These are phyloP conservation scores for Cygnus atratus DNA, from an alignment of 2,113 vertebrate genomes.

Conservation along the genomic window DNA sequence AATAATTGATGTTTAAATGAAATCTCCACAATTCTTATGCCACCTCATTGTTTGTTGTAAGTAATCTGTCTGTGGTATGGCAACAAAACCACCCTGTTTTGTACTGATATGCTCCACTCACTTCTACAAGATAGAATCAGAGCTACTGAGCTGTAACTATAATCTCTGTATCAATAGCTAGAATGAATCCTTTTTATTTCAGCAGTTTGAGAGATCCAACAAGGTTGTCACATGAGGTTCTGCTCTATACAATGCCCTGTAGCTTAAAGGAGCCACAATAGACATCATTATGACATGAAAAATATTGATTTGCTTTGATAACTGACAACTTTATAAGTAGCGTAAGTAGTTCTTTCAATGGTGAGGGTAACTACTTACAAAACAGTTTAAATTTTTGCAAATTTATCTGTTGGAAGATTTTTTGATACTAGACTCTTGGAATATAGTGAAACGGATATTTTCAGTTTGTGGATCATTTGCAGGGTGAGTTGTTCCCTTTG, in stretches of 20 bases:
- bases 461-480: not conserved
- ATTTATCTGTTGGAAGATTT: not conserved
- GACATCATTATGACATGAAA: not conserved
- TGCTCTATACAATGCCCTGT: not conserved
- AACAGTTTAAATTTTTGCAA: not conserved
- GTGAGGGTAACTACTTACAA: not conserved
- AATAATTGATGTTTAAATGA: constrained; percentile 19
- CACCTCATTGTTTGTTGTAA: not conserved
- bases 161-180: not conserved
- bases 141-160: not conserved
- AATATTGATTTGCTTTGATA: not conserved
- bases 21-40: not conserved
- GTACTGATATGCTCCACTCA: not conserved
- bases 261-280: not conserved
- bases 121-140: not conserved
- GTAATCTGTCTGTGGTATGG: not conserved
- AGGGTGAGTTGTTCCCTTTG: not conserved
- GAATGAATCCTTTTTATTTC: not conserved
- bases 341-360: not conserved
- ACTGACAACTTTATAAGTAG: not conserved
- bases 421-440: not conserved
- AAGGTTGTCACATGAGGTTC: not conserved
- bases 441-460: not conserved
- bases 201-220: not conserved
- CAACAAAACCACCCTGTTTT: not conserved